Evolutionary conservation across 2,113 vertebrate species (phyloP), one percentile per base, ranked within the genome.

Genomic region (Varanus komodoensis): DNA sequence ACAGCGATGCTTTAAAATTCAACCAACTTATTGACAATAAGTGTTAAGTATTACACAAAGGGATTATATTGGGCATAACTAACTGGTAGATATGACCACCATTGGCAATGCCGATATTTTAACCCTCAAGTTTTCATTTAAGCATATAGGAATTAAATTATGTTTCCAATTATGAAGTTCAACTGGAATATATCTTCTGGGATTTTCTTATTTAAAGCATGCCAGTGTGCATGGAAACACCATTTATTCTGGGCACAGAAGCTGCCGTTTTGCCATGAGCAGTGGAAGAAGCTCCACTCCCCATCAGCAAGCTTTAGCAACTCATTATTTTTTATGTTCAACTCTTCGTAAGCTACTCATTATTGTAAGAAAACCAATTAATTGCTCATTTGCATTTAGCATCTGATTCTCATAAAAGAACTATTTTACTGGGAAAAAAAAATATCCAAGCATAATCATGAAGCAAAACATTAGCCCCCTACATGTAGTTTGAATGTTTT

Each of bases 281-380:
- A 94, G 92, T 14, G 38, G 38, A 87, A 90, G 74, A 89, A 91
- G 3, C 11, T 87, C 32, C n/a, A 79, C 44, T 88, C 32, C 38
- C 34, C 3, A 61, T 54, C 86, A 92, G 80, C 57, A 89, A 75
- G 81, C 23, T 91, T 92, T 93, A 69, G 85, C 74, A 96, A 84
- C 29, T 57, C 85, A 90, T 87, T 82, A 90, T 90, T 94, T 44
- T 93, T 90, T 87, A 87, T 23, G 73, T 91, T 92, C n/a, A 27
- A 4, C 50, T 71, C 73, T 92, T 88, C 87, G 89, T 74, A 90
- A 91, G 86, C 34, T 89, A 94, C 94, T 82, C 61, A 29, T 77
- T 92, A 44, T 92, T 92, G 44, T 81, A 90, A 67, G 44, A 89
- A 87, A 96, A 90, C 9, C 75, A 89, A 90, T 89, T 92, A 90